Evolutionary conservation across 2,113 vertebrate genomes (phyloP).

Genomic region (Austrofundulus limnaeus): DNA sequence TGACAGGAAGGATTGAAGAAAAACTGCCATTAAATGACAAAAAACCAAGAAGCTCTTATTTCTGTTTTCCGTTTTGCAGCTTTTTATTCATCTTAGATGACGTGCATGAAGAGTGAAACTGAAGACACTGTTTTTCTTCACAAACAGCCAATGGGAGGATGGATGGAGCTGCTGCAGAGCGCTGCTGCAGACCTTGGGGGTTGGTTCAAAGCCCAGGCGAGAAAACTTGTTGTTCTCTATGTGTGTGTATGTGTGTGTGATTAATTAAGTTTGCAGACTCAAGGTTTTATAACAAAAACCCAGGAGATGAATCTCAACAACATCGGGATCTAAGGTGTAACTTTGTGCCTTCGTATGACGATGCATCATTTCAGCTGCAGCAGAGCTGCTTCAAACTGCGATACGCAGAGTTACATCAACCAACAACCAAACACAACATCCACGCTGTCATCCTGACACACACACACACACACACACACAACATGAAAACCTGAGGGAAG

Average conservation of each 20-base stretch:
- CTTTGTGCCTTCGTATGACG: constrained; percentile 3
- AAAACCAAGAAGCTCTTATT: not conserved
- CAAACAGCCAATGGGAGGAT: not conserved
- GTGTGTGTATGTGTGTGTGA: constrained; percentile 14
- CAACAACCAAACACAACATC: constrained; percentile 18
- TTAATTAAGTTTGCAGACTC: constrained; percentile 50
- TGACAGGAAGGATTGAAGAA: constrained; percentile 9
- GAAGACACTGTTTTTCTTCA: not conserved
- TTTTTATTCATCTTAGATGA: too few species aligned
- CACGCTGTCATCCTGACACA: constrained; percentile 8
- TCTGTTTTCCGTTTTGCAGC: too few species aligned
- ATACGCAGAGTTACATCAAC: constrained; percentile 39
- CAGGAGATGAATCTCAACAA: constrained; percentile 8
- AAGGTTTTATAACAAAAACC: constrained; percentile 28
- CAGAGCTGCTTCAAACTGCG: constrained; percentile 26
- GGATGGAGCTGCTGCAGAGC: constrained; percentile 15
- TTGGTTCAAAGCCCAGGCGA: constrained; percentile 11
- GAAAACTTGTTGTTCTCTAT: constrained; percentile 14
- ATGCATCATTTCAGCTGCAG: constrained; percentile 37
- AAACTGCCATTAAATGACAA: constrained; percentile 14
- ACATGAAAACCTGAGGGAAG: constrained; percentile 44
- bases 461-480: not conserved
- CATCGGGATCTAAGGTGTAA: constrained; percentile 4
- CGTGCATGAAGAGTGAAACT: not conserved
- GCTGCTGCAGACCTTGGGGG: constrained; percentile 8